These are phyloP conservation scores for Sebastes iracundus DNA, from an alignment of 2,797 vertebrate genomes.

Conservation along the genomic window DNA sequence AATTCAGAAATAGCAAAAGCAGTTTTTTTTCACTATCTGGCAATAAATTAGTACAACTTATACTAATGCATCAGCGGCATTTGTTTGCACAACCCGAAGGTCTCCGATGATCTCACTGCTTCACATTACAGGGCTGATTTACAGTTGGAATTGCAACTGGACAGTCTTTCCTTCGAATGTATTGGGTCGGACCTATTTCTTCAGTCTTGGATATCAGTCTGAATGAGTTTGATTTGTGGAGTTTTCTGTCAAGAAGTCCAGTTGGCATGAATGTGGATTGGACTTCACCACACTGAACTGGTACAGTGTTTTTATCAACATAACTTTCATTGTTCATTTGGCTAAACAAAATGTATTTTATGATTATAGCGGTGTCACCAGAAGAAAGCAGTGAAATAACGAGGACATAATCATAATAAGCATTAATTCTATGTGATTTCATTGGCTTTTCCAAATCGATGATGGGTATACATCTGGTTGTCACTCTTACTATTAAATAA, in stretches of 20 bases:
- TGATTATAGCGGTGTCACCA: neutral
- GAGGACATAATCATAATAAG: neutral
- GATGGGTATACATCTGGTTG: too few species aligned
- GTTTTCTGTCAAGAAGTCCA: neutral
- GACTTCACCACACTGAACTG: neutral
- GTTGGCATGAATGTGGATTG: neutral
- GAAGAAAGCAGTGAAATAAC: neutral
- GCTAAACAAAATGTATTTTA: neutral
- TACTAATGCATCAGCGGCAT: neutral
- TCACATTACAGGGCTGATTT: neutral
- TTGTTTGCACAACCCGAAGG: neutral
- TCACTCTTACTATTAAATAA: too few species aligned
- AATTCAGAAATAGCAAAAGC: neutral
- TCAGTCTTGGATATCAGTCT: neutral
- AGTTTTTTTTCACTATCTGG: too few species aligned
- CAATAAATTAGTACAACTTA: neutral
- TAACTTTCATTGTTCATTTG: neutral
- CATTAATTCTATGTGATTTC: neutral
- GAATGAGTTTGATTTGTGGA: neutral
- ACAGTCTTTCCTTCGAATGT: too few species aligned
- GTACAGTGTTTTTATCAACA: neutral
- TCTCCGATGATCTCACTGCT: neutral
- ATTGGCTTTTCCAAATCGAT: neutral
- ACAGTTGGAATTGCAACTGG: neutral
- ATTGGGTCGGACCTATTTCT: accelerated